Conservation (phyloP, 2,797 vertebrate genomes). For the Coccyzus lansbergi region DNA sequence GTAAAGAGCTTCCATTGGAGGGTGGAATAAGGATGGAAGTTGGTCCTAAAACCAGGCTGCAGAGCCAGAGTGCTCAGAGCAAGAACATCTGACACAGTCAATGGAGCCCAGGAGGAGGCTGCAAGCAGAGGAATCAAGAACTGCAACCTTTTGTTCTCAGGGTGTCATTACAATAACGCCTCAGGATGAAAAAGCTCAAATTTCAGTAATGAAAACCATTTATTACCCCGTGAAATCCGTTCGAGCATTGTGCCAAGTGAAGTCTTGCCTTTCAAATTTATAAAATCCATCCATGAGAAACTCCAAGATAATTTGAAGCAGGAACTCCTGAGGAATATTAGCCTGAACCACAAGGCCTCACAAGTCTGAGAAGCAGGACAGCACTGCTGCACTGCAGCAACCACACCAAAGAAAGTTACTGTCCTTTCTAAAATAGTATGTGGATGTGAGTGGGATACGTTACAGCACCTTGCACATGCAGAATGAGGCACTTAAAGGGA, state of each 20-base stretch:
- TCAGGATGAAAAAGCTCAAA: not conserved
- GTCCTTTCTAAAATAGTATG: not conserved
- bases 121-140: fast-evolving
- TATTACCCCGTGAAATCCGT: not conserved
- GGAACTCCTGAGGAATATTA: not conserved
- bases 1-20: not conserved
- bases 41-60: not conserved
- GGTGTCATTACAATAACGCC: not conserved
- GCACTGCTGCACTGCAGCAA: not conserved
- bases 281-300: not conserved
- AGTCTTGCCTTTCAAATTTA: not conserved
- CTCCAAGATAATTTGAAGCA: not conserved
- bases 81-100: not conserved
- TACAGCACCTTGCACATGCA: not conserved
- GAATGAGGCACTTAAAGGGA: not conserved
- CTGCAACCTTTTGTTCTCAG: not conserved
- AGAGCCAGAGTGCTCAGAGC: not conserved
- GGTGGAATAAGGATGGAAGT: not conserved
- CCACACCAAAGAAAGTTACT: not conserved
- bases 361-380: not conserved
- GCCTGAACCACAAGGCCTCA: not conserved
- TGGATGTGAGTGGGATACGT: fast-evolving
- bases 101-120: not conserved
- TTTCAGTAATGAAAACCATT: not conserved
- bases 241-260: not conserved